Percentiles rank a stretch among this genome's conserved stretches.
Evolutionary conservation across 2,113 vertebrate species (phyloP).

Genomic region (Acrocephalus kingi): DNA sequence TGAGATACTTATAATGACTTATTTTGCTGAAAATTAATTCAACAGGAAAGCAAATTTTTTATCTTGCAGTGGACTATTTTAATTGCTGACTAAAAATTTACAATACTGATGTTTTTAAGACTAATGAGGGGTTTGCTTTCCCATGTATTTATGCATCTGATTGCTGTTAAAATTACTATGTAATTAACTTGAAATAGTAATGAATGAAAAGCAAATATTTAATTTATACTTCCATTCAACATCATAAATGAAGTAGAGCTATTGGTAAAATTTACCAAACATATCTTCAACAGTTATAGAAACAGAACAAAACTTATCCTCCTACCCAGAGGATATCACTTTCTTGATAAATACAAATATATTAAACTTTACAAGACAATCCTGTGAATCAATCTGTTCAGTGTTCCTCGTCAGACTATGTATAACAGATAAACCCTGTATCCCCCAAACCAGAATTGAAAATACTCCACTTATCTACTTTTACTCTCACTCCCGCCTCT

Average conservation of each 20-base stretch:
- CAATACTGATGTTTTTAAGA: neutral
- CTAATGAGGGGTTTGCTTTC: neutral
- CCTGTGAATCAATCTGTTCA: neutral
- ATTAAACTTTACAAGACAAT: neutral
- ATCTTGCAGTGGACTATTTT: neutral
- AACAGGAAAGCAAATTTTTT: neutral
- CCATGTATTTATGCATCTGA: neutral
- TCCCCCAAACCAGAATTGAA: neutral
- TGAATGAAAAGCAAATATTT: constrained; percentile 10
- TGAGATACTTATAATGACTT: neutral
- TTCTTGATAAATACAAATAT: neutral
- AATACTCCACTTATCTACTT: neutral
- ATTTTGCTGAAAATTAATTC: neutral
- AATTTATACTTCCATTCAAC: neutral
- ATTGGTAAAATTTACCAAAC: neutral
- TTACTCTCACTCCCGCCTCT: neutral
- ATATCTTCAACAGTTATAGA: neutral
- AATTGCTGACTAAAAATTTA: neutral
- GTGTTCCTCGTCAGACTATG: neutral
- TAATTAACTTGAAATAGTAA: neutral
- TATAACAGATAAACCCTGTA: neutral
- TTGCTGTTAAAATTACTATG: neutral
- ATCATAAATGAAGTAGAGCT: neutral
- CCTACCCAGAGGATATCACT: neutral
- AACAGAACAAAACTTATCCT: neutral